Conservation (phyloP, 2,113 vertebrate species). For the Apteryx owenii region DNA sequence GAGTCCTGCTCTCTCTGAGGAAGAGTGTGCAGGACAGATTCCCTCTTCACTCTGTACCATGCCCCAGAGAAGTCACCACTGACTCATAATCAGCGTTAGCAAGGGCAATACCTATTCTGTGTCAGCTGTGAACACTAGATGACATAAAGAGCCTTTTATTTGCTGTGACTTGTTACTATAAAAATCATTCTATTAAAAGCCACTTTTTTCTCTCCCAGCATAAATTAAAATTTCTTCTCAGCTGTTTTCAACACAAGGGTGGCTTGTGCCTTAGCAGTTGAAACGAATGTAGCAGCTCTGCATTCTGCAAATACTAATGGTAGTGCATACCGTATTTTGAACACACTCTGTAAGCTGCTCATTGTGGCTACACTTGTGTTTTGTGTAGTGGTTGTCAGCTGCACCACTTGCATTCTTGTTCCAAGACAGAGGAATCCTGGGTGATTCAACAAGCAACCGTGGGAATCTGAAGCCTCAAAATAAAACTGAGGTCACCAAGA, state of each 20-base stretch:
- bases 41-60: neutral
- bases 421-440: neutral
- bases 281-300: constrained; percentile 30
- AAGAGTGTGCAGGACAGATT: neutral
- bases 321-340: rapidly evolving
- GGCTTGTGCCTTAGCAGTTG: neutral
- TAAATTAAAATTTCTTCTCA: neutral
- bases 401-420: neutral
- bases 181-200: constrained; percentile 10
- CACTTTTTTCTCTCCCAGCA: neutral
- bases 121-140: neutral
- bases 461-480: neutral
- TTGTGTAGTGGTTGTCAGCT: neutral
- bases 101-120: neutral
- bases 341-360: neutral
- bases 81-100: neutral
- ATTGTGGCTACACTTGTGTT: neutral
- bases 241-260: neutral
- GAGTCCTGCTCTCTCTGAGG: neutral
- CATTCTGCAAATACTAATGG: neutral
- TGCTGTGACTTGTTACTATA: neutral
- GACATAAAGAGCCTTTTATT: constrained; percentile 34
- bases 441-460: neutral
- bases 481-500: neutral
- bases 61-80: neutral